Base-by-base conservation (phyloP, 2,113 vertebrate genomes). In the Crotalus helleri region DNA sequence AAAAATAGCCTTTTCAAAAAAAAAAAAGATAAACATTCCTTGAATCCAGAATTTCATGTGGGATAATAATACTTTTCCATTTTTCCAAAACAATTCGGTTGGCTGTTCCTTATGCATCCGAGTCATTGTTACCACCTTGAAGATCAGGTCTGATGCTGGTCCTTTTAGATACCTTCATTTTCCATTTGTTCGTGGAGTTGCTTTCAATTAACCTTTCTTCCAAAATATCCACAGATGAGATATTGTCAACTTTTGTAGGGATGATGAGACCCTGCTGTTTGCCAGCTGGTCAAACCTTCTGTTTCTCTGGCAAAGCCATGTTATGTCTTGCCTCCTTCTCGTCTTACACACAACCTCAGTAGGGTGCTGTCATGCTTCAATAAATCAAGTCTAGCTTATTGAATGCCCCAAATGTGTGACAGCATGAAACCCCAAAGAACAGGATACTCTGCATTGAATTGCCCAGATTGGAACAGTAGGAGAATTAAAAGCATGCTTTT, bases 231-330 rank as follows among this genome's bases (percentile, higher is more conserved):
- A 58, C 44, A 24, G n/a, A 21, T 10, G 23, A 26, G 29, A 5
- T 23, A 59, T 51, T 69, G 33, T 87, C 53, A 90, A 10, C 74
- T 90, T 10, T n/a, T 69, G 7, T 39, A 39, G 5, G 24, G 49
- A 26, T 88, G 64, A 58, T 49, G 39, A 57, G 44, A 85, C 8
- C 88, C 87, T 55, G 39, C 93, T 90, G 88, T 49, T 85, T 54
- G 87, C 93, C 90, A 94, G 85, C 85, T 92, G 91, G 89, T 54
- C 61, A 15, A 24, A 87, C 26, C 74, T 58, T 44, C 44, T 7
- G 23, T 21, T 81, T 0, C 44, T 5, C 23, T 91, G 59, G 91
- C 91, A 94, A 0, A 55, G 21, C 33, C 8, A 6, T 23, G 24
- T 69, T 7, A 2, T 5, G 6, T 21, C 24, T 58, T 54, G 12